Evolutionary conservation across 2,888 invertebrate genomes (phyloP).

Genomic region (Thyatira batis): DNA sequence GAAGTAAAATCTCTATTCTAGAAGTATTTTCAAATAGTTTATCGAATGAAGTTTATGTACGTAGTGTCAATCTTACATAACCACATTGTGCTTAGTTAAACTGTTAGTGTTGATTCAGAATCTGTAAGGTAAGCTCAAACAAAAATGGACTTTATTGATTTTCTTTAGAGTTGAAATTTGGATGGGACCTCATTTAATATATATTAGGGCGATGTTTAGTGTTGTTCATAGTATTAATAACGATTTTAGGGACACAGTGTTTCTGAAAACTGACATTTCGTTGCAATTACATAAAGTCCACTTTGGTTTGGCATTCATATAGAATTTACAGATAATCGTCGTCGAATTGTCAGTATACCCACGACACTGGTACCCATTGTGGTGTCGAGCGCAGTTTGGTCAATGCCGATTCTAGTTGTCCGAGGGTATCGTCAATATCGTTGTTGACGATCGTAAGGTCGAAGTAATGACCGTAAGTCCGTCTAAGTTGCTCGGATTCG

Average conservation of each 20-base stretch:
- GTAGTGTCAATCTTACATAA: slow-evolving; percentile 9
- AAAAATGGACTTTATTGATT: neutral
- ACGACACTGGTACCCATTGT: slow-evolving; percentile 98
- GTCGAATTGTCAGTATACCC: slow-evolving; percentile 93
- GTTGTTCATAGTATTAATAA: neutral
- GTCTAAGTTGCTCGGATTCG: slow-evolving; percentile 97
- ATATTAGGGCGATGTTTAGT: neutral
- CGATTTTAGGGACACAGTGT: neutral
- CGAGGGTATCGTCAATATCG: slow-evolving; percentile 99
- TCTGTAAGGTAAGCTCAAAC: neutral
- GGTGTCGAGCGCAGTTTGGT: slow-evolving; percentile 94
- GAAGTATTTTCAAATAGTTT: slow-evolving; percentile 7
- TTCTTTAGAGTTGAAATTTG: neutral
- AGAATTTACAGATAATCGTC: slow-evolving; percentile 37
- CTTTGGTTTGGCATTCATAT: slow-evolving; percentile 7
- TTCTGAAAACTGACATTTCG: neutral
- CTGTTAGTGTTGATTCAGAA: neutral
- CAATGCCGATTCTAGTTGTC: slow-evolving; percentile 94
- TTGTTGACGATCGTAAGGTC: slow-evolving; percentile 99
- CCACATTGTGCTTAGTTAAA: slow-evolving; percentile 7
- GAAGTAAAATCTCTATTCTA: neutral
- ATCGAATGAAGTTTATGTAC: slow-evolving; percentile 3
- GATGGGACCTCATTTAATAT: too few relatives aligned
- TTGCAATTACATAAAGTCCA: neutral
- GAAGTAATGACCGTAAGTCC: slow-evolving; percentile 99